Base-by-base conservation (phyloP, 2,113 vertebrate genomes). In the Conger conger region DNA sequence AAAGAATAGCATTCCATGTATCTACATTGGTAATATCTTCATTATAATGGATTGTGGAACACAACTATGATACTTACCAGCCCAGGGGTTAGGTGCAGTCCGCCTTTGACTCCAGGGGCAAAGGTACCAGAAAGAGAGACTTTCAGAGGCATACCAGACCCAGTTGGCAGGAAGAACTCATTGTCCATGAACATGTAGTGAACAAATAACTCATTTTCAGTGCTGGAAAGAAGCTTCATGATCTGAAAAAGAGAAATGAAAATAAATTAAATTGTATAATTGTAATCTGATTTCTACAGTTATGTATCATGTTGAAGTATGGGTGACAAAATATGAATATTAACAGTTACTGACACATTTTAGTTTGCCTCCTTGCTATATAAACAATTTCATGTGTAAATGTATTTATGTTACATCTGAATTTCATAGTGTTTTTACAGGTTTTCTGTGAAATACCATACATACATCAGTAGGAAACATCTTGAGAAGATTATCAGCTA, bases 151-250 rank as follows among this genome's bases (percentile, higher is more conserved):
- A 99, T 88, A 84, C 98, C 98, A 80, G 94, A 93, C 77, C 95
- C 93, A 2, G 97, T 98, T 53, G 98, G 97, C 82, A 99, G 93
- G 87, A 96, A 96, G 90, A 99, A 97, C 87, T 97, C 95, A 82
- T 97, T 98, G 90, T 99, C 97, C 97, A 98, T 96, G 91, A 99
- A 99, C 87, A 99, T 94, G 91, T 99, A 99, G 91, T 99, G 97
- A 86, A 96, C 91, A 90, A 97, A 98, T 4, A 99, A 88, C 88
- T 97, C 94, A 30, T 81, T 95, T 87, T 95, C 94, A 57, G 91
- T 53, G 7, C 95, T 97, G 76, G 94, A 93, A 76, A 94, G 92
- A n/a, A 99, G 81, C 80, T 94, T 95, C 57, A 95, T 76, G 37
- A 94, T 36, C 94, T 95, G 86, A 33, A 30, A 73, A 73, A 73